A percentile compares a stretch with the other conserved stretches of the same genome.
phyloP scores from a whole-genome alignment of 2,797 vertebrate species.

The Allobates femoralis region DNA sequence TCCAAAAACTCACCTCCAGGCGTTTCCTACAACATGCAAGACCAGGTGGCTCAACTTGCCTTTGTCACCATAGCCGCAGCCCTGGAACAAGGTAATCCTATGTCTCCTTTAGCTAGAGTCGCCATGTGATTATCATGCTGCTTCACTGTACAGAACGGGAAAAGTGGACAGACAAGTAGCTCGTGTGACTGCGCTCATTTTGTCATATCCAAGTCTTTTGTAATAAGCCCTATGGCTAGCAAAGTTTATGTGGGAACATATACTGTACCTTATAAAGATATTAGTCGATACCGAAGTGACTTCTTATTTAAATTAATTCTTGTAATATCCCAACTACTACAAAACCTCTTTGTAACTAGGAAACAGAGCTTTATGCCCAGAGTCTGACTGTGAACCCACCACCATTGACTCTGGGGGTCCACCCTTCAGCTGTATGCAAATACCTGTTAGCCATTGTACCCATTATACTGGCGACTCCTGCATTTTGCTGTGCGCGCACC shows the following conservation, averaged over 20 bases:
- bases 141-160: background rate
- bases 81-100: slow-evolving; percentile 86
- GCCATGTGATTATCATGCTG: background rate
- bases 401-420: no score
- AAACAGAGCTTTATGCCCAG: no score
- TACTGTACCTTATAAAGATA: background rate
- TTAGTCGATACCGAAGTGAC: background rate
- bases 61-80: slow-evolving; percentile 82
- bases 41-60: slow-evolving; percentile 80
- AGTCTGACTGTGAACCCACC: no score
- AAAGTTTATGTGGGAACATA: background rate
- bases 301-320: no score
- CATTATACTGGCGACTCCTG: no score
- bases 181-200: background rate
- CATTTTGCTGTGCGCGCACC: no score
- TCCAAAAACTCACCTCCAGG: background rate
- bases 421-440: no score
- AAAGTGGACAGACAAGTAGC: background rate
- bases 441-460: no score
- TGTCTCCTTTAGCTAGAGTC: background rate
- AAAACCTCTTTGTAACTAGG: no score
- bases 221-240: background rate
- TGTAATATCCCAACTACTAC: no score
- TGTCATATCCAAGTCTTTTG: background rate
- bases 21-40: slow-evolving; percentile 70